These are phyloP conservation scores for Eolophus roseicapilla DNA, from an alignment of 2,113 vertebrate species.

Conservation along the genomic window DNA sequence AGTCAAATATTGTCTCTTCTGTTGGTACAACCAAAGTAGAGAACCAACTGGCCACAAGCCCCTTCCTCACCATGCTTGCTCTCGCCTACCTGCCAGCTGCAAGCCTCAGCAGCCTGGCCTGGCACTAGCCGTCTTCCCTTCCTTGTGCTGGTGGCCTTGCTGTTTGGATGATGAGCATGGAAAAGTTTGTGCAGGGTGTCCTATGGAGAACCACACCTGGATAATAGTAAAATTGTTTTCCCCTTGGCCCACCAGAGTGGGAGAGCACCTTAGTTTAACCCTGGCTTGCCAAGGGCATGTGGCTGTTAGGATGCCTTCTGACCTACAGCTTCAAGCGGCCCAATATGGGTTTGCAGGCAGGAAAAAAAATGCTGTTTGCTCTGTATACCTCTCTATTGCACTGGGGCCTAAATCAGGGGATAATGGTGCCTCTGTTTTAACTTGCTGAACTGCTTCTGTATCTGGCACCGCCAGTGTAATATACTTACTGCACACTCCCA, in stretches of 20 bases:
- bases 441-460: not conserved
- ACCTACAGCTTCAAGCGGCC: not conserved
- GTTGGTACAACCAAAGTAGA: not conserved
- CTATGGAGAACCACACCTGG: not conserved
- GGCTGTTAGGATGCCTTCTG: not conserved
- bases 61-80: not conserved
- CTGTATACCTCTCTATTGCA: not conserved
- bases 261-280: not conserved
- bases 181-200: not conserved
- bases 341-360: not conserved
- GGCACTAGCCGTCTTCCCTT: not conserved
- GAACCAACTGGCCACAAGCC: not conserved
- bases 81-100: fast-evolving
- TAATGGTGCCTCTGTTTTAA: not conserved
- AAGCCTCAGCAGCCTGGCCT: not conserved
- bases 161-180: fast-evolving
- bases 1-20: not conserved
- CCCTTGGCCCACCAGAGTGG: fast-evolving
- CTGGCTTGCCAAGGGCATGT: not conserved
- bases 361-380: not conserved
- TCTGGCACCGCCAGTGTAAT: not conserved
- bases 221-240: not conserved
- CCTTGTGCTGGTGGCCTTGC: fast-evolving
- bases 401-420: not conserved
- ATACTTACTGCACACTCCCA: not conserved